Evolutionary conservation across 2,888 invertebrate genomes (phyloP).

Genomic region (Lamellibrachia satsuma): DNA sequence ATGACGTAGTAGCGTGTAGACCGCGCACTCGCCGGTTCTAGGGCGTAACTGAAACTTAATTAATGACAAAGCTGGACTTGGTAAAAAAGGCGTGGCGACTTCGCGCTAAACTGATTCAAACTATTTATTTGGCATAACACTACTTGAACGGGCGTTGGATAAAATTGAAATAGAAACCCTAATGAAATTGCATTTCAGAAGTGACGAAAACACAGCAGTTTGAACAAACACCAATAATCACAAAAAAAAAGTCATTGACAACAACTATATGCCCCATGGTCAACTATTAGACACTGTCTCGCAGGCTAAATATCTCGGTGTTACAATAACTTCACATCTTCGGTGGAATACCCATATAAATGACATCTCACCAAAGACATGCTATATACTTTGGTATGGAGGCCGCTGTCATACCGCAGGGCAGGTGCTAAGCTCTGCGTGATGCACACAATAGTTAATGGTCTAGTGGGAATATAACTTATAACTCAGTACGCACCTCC

Average conservation of each 20-base stretch:
- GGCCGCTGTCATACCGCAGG: neutral
- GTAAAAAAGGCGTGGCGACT: neutral
- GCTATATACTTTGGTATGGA: neutral
- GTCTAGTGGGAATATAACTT: no score
- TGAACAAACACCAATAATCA: neutral
- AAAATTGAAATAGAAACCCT: no score
- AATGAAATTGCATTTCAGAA: neutral
- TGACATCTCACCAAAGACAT: neutral
- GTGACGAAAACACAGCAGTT: neutral
- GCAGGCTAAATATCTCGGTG: no score
- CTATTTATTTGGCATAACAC: neutral
- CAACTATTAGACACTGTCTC: no score
- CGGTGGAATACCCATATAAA: no score
- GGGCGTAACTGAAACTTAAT: neutral
- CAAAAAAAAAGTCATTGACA: no score
- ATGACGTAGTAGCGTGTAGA: neutral
- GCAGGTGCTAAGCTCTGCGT: no score
- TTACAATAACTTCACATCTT: no score
- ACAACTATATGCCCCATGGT: no score
- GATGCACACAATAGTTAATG: no score
- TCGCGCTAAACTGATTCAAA: neutral
- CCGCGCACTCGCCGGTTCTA: neutral
- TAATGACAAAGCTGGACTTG: neutral
- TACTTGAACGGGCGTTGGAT: neutral
- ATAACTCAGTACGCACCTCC: no score